phyloP scores from a whole-genome alignment of 2,888 invertebrate species.

The Melinaea marsaeus region DNA sequence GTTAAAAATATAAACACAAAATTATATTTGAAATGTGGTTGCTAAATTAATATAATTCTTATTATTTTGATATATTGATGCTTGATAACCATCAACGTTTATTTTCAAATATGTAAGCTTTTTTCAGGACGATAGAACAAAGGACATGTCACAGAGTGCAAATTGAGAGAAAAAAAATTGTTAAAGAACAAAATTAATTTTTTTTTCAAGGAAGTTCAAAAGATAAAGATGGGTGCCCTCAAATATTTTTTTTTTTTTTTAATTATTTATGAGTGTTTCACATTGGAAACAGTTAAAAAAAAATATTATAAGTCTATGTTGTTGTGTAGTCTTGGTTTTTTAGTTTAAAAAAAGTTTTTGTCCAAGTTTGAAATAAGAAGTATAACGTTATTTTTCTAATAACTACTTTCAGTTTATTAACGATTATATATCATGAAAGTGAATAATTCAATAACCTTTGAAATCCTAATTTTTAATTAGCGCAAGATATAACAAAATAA shows the following conservation, averaged over 20 bases:
- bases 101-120: slow-evolving; percentile 10
- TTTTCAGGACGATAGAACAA: slow-evolving; percentile 25
- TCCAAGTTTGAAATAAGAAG: too few species aligned
- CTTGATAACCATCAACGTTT: background rate
- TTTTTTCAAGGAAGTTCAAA: slow-evolving; percentile 8
- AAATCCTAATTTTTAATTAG: too few species aligned
- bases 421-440: too few species aligned
- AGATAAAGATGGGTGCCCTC: slow-evolving; percentile 10
- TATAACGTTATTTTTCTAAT: too few species aligned
- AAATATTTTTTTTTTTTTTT: slow-evolving; percentile 4
- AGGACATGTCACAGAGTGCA: slow-evolving; percentile 22
- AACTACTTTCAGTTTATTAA: too few species aligned
- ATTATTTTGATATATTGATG: background rate
- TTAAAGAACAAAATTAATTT: slow-evolving; percentile 11
- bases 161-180: slow-evolving; percentile 18
- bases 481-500: too few species aligned
- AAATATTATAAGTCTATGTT: background rate
- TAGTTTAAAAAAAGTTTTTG: too few species aligned
- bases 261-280: background rate
- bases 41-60: slow-evolving; percentile 10
- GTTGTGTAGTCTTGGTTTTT: too few species aligned
- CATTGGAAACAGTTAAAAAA: background rate
- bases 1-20: background rate
- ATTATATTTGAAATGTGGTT: slow-evolving; percentile 14
- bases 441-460: too few species aligned